A percentile compares a stretch with the other conserved stretches of the same genome.
Conservation (phyloP, 1,140 invertebrate genomes). For the Lordiphosa mommai region DNA sequence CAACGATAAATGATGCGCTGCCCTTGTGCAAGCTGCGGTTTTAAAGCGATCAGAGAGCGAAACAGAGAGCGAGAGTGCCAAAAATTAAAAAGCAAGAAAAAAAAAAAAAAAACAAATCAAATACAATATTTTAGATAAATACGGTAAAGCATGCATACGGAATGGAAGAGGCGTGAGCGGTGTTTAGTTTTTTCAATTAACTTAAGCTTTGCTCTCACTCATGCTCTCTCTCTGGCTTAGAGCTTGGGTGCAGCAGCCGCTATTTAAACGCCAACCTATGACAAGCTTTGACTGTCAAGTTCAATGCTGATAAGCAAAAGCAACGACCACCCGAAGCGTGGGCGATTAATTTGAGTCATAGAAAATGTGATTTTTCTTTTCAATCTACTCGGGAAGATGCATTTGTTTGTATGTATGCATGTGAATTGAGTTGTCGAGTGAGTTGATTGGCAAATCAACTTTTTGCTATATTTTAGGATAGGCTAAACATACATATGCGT, state of each 20-base stretch:
- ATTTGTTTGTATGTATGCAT: no score
- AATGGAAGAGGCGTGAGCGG: not conserved
- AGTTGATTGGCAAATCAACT: no score
- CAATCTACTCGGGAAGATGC: no score
- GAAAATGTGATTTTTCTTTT: no score
- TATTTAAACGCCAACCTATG: not conserved
- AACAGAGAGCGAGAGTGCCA: not conserved
- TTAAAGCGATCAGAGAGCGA: conserved; percentile 18
- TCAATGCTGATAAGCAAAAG: conserved; percentile 37
- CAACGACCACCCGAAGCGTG: not conserved
- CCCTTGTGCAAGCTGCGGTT: conserved; percentile 51
- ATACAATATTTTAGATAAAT: conserved; percentile 35
- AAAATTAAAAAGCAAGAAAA: not conserved
- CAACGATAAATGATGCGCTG: conserved; percentile 38
- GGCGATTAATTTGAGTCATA: no score
- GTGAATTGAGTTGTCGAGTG: no score
- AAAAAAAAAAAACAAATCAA: conserved; percentile 29
- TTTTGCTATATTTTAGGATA: no score
- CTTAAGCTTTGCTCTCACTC: not conserved
- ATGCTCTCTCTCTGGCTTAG: conserved; percentile 1
- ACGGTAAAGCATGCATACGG: not conserved
- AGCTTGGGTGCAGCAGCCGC: conserved; percentile 17
- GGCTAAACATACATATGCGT: no score
- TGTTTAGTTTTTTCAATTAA: no score
- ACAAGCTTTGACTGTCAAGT: conserved; percentile 47